Evolutionary conservation across 2,797 vertebrate genomes (phyloP).

Genomic region (Eidolon dupreanum): DNA sequence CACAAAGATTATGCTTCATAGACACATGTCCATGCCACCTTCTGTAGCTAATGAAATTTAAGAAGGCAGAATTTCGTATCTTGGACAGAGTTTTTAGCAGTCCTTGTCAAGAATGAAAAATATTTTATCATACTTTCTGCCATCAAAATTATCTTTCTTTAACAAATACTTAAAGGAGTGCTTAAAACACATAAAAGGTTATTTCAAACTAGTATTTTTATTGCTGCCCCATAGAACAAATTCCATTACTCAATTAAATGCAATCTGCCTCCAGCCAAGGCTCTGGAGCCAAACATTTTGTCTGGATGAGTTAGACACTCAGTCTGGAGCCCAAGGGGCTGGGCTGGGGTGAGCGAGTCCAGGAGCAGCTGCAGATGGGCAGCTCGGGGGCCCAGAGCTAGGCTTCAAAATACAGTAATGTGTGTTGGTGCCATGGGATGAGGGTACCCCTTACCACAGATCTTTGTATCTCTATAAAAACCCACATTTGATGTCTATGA

Average conservation of each 20-base stretch:
- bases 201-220: conserved; percentile 84
- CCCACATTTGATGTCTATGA: background rate
- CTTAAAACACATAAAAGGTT: conserved; percentile 80
- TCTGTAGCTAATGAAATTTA: conserved; percentile 45
- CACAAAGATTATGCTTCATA: background rate
- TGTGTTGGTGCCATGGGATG: background rate
- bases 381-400: background rate
- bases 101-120: conserved; percentile 74
- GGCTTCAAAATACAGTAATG: background rate
- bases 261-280: conserved; percentile 76
- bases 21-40: background rate
- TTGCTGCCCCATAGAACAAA: conserved; percentile 83
- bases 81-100: conserved; percentile 69
- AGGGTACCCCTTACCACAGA: background rate
- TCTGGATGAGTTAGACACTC: conserved; percentile 76
- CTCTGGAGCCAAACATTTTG: conserved; percentile 81
- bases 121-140: conserved; percentile 72
- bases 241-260: conserved; percentile 83
- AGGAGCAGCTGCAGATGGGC: background rate
- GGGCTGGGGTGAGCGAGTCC: background rate
- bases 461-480: background rate
- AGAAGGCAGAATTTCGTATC: conserved; percentile 60
- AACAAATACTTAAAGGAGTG: conserved; percentile 78
- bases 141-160: conserved; percentile 77
- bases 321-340: conserved; percentile 64